phyloP scores from a whole-genome alignment of 30 jellyfish, hydroid and myxozoan genomes.

The Turritopsis dohrnii region DNA sequence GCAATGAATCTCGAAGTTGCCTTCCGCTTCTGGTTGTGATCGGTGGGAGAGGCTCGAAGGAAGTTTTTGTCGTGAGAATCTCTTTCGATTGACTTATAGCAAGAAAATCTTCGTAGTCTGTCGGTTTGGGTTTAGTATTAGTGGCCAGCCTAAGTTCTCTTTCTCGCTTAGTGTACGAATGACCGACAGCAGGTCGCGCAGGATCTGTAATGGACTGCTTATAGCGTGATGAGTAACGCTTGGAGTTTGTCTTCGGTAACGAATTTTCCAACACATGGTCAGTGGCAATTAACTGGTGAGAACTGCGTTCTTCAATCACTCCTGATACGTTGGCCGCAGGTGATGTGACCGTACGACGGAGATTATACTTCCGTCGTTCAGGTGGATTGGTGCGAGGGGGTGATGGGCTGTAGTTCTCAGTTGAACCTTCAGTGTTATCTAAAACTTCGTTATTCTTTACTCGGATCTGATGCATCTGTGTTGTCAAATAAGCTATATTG shows the following conservation, averaged over 20 bases:
- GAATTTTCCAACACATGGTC: slow-evolving; percentile 46
- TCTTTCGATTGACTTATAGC: slow-evolving; percentile 26
- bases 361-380: slow-evolving; percentile 18
- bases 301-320: slow-evolving; percentile 26
- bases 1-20: slow-evolving; percentile 33
- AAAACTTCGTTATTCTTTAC: neutral
- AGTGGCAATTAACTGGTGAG: slow-evolving; percentile 52
- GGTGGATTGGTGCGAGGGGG: slow-evolving; percentile 47
- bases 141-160: slow-evolving; percentile 36
- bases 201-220: slow-evolving; percentile 55
- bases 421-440: neutral
- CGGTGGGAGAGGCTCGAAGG: slow-evolving; percentile 83
- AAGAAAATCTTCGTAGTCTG: slow-evolving; percentile 69
- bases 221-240: slow-evolving; percentile 42
- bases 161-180: slow-evolving; percentile 61
- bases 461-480: slow-evolving; percentile 63
- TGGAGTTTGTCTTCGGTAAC: slow-evolving; percentile 41
- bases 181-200: slow-evolving; percentile 65
- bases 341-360: slow-evolving; percentile 6
- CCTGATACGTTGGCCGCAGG: slow-evolving; percentile 18
- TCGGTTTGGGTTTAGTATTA: slow-evolving; percentile 58
- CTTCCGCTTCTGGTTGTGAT: slow-evolving; percentile 54
- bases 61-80: slow-evolving; percentile 34
- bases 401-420: slow-evolving; percentile 56
- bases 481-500: slow-evolving; percentile 63